Percentiles rank a stretch among this genome's conserved stretches.
These are phyloP conservation scores for Drosophila paucipuncta DNA, from an alignment of 2,888 invertebrate species.

Conservation along the genomic window DNA sequence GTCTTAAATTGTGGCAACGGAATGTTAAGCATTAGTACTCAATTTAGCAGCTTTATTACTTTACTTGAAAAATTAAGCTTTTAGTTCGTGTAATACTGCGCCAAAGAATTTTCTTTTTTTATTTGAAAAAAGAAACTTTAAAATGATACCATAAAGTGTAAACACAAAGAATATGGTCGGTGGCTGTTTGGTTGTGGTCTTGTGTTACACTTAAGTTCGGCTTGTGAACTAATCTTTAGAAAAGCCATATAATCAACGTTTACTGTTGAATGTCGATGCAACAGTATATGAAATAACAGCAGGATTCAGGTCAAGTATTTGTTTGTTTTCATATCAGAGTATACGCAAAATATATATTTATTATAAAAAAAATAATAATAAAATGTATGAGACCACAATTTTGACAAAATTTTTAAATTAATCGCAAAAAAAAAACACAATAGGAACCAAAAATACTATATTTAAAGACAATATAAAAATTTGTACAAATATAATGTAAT, in stretches of 20 bases:
- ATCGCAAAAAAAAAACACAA: not conserved
- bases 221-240: not conserved
- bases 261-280: not conserved
- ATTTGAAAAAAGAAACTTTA: not conserved
- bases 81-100: not conserved
- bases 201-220: not conserved
- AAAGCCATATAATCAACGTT: not conserved
- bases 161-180: not conserved
- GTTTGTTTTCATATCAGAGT: not conserved
- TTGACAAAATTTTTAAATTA: not conserved
- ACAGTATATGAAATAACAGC: not conserved
- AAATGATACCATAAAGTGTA: not conserved
- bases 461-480: not conserved
- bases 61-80: not conserved
- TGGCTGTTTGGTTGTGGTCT: too few species aligned
- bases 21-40: constrained; percentile 3
- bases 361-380: too few species aligned
- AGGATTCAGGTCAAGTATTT: not conserved
- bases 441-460: not conserved
- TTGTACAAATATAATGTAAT: not conserved
- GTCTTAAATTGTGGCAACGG: constrained; percentile 15
- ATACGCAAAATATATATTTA: not conserved
- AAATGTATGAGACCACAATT: not conserved
- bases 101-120: not conserved
- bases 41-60: not conserved